Conservation (phyloP, 1,140 invertebrate species). For the Anastatus disparis region DNA sequence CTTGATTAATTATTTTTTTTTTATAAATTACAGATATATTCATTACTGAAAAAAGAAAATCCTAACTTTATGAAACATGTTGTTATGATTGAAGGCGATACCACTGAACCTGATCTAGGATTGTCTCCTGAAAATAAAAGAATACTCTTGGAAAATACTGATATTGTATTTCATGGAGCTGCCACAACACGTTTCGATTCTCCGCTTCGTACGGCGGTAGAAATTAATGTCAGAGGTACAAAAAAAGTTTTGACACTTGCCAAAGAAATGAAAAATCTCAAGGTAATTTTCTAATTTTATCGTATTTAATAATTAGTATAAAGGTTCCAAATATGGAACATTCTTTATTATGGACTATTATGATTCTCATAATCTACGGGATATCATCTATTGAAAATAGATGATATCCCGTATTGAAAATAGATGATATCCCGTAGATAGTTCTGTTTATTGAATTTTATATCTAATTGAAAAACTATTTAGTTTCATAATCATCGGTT, state of each 20-base stretch:
- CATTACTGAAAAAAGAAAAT: slow-evolving; percentile 60
- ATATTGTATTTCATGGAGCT: slow-evolving; percentile 86
- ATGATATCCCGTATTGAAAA: too few species aligned
- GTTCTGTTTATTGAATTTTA: too few species aligned
- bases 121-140: slow-evolving; percentile 66
- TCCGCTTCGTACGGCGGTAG: slow-evolving; percentile 71
- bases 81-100: slow-evolving; percentile 72
- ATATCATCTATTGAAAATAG: too few species aligned
- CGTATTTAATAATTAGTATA: too few species aligned
- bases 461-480: too few species aligned
- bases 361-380: too few species aligned
- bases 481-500: too few species aligned
- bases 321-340: too few species aligned
- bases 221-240: slow-evolving; percentile 73
- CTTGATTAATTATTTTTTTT: too few species aligned
- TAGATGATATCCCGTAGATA: too few species aligned
- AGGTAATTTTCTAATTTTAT: too few species aligned
- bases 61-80: slow-evolving; percentile 68
- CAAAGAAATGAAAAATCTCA: slow-evolving; percentile 74
- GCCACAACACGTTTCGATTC: slow-evolving; percentile 91
- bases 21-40: slow-evolving; percentile 63
- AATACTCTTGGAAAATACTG: slow-evolving; percentile 60
- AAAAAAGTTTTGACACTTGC: slow-evolving; percentile 70
- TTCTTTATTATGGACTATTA: too few species aligned
- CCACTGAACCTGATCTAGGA: slow-evolving; percentile 69